These are phyloP conservation scores for Myiozetetes cayanensis DNA, from an alignment of 2,113 vertebrate genomes.

Conservation along the genomic window DNA sequence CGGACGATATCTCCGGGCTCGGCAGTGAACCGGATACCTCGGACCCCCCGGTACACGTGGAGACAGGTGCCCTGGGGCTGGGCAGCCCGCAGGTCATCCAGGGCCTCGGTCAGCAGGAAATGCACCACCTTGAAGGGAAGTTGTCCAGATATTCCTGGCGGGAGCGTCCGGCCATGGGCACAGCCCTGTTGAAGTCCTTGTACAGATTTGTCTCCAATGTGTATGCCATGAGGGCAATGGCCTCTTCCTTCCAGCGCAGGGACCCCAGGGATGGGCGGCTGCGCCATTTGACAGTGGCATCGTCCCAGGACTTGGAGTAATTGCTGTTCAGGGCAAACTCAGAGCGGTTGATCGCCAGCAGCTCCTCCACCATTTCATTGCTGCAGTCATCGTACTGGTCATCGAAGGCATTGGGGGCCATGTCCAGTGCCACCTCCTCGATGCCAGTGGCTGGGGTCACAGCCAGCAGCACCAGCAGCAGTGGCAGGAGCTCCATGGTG, in stretches of 20 bases:
- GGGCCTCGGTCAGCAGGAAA: background rate
- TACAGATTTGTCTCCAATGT: background rate
- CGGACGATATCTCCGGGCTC: too few species aligned
- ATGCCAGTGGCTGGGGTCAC: background rate
- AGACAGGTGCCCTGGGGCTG: background rate
- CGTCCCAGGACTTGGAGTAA: background rate
- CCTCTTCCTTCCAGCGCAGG: background rate
- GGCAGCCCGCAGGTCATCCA: background rate
- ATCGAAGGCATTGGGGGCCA: background rate
- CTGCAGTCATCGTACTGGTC: background rate
- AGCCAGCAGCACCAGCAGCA: background rate
- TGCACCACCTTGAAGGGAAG: background rate
- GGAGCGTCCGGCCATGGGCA: background rate
- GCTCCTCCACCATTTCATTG: background rate
- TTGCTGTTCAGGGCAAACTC: background rate
- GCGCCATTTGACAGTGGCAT: background rate
- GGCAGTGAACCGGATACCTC: background rate
- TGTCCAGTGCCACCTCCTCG: background rate
- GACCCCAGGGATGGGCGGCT: background rate
- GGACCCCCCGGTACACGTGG: background rate
- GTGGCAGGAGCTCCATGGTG: background rate
- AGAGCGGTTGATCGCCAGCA: background rate
- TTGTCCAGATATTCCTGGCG: background rate
- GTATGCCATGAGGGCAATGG: background rate
- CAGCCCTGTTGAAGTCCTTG: background rate